phyloP scores from a whole-genome alignment of 2,888 invertebrate genomes.

The Nymphalis c-album region DNA sequence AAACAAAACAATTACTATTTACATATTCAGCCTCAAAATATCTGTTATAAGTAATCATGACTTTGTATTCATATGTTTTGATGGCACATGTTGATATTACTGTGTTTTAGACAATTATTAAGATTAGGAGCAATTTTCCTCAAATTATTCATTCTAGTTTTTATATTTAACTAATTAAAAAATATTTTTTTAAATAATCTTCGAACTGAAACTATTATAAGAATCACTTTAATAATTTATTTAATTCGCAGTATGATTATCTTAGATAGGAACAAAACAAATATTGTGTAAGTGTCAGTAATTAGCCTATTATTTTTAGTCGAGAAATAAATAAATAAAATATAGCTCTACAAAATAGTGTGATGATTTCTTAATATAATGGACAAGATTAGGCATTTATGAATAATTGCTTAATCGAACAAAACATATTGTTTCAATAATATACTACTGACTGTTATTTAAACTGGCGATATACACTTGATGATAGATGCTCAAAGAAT shows the following conservation, averaged over 20 bases:
- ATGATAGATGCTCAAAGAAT: slow-evolving; percentile 55
- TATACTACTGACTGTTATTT: slow-evolving; percentile 22
- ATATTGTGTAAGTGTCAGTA: slow-evolving; percentile 46
- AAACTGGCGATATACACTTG: slow-evolving; percentile 10
- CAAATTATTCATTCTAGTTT: background rate
- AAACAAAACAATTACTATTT: slow-evolving; percentile 61
- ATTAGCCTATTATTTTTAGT: slow-evolving; percentile 58
- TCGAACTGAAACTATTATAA: slow-evolving; percentile 22
- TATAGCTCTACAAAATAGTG: slow-evolving; percentile 68
- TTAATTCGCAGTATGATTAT: slow-evolving; percentile 16
- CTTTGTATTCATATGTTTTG: slow-evolving; percentile 10
- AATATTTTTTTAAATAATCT: slow-evolving; percentile 20
- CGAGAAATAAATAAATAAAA: slow-evolving; percentile 73
- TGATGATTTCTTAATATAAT: slow-evolving; percentile 71
- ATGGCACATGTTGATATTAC: slow-evolving; percentile 42
- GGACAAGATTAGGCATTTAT: slow-evolving; percentile 78
- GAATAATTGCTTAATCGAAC: slow-evolving; percentile 49
- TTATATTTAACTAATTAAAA: slow-evolving; percentile 18
- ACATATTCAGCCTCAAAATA: slow-evolving; percentile 71
- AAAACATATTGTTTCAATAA: slow-evolving; percentile 1
- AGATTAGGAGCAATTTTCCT: background rate
- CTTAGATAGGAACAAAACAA: slow-evolving; percentile 49
- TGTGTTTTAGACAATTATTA: background rate
- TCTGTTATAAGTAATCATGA: slow-evolving; percentile 41
- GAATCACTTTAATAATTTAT: slow-evolving; percentile 22